These are phyloP conservation scores for Lepus townsendii DNA, from an alignment of 2,797 vertebrate genomes.

Conservation along the genomic window DNA sequence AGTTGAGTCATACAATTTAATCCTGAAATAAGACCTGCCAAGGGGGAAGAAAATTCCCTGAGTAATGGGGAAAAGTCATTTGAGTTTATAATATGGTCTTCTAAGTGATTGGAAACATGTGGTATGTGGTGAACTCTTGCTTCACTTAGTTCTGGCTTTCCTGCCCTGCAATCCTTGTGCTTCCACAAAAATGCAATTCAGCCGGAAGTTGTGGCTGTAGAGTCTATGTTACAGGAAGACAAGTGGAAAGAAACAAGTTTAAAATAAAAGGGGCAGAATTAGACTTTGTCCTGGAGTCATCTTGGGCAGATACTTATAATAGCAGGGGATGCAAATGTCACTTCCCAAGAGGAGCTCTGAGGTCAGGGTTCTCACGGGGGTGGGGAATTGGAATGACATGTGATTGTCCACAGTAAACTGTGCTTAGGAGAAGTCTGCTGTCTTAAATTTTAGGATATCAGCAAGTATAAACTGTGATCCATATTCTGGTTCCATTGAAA, in stretches of 20 bases:
- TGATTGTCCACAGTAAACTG: neutral
- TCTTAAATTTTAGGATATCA: neutral
- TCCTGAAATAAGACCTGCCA: slow-evolving; percentile 1
- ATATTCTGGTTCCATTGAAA: neutral
- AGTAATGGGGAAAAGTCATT: neutral
- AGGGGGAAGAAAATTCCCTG: neutral
- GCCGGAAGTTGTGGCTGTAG: neutral
- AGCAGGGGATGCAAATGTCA: neutral
- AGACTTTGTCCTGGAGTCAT: slow-evolving; percentile 46
- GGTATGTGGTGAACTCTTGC: neutral
- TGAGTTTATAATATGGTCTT: neutral
- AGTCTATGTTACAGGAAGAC: neutral
- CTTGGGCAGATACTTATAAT: slow-evolving; percentile 1
- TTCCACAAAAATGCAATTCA: neutral
- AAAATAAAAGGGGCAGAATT: slow-evolving; percentile 64
- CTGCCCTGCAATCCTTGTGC: neutral
- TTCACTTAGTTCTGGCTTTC: neutral
- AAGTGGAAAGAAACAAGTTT: slow-evolving; percentile 47
- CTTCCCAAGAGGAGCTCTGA: slow-evolving; percentile 11
- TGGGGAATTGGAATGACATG: neutral
- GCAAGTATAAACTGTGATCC: neutral
- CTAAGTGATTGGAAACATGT: slow-evolving; percentile 29
- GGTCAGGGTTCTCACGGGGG: neutral
- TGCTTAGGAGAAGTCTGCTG: neutral
- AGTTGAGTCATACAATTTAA: slow-evolving; percentile 30